Base-by-base conservation (phyloP, 2,797 vertebrate species). In the Eupleurogrammus muticus region DNA sequence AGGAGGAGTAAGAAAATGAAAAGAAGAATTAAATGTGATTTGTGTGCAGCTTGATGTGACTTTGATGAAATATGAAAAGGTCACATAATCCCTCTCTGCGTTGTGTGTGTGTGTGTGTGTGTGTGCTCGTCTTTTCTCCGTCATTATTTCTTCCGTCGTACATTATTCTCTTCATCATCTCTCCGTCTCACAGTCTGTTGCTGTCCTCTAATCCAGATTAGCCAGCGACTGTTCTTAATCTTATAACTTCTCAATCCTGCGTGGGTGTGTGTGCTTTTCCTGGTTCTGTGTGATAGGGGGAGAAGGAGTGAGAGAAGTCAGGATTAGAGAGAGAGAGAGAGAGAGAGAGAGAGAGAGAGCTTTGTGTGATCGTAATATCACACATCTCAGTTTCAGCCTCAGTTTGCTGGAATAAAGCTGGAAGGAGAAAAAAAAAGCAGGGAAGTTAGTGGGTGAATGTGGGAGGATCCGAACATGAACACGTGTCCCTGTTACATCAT, bases 191-290 rank as follows among this genome's bases (percentile, higher is more conserved):
- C 12, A 69, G 81, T 91, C 88, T 83, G 90, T 90, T 87, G 90
- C 91, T 58, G 77, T 50, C 81, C 92, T 89, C 87, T 93, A 94
- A 95, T 91, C 92, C 94, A 93, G 92, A 94, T 95, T 93, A 94
- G 90, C 92, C 56, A 71, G 88, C 87, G 90, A 91, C 90, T 81
- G 80, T 88, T 90, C 89, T 92, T 94, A 94, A 94, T 94, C 93
- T 90, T 86, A 92, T 93, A 92, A 90, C 90, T 91, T 90, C 83
- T 58, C 92, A 89, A 92, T 93, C 90, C 90, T 2, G 38, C 48
- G 86, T 91, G 90, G 86, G 87, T 87, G 91, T 91, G 84, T 90
- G 84, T 90, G 89, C 90, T 89, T 92, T 92, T 93, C 80, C 90
- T 90, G 84, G 78, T 87, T 87, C 75, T 77, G 67, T 82, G 84